Evolutionary conservation across 2,113 vertebrate species (phyloP), one percentile per base, ranked within the genome.

Genomic region (Pagrus major): DNA sequence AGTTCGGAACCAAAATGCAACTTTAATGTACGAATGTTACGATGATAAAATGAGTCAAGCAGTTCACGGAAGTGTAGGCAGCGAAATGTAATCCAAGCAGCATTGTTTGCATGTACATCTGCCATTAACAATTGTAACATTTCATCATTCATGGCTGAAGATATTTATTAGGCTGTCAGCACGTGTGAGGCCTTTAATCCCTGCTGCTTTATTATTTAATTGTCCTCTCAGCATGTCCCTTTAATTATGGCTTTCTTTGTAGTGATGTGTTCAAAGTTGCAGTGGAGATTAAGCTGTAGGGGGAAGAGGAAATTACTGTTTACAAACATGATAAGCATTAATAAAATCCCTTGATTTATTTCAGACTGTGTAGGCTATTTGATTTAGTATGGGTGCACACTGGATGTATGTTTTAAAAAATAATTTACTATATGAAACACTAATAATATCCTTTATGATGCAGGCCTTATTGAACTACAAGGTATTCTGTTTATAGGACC

Each of bases 151-250:
- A 78, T 54, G 56, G 74, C 77, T 35, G 67, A 77, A 55, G 60
- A 78, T 79, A 76, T 78, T 74, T 56, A 88, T 92, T 82, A 83
- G 71, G 54, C 86, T 92, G 86, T 92, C 91, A 89, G 54, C 78
- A 23, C 33, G 71, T 44, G 46, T 6, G 29, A 58, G 58, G 39
- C 69, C 78, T 23, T 58, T 58, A 42, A 20, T 51, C 52, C 4
- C 55, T 58, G 65, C 41, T 25, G 21, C 39, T 65, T 74, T 54
- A 55, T 74, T 78, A 64, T 80, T 80, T 25, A 51, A 81, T 76
- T 61, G 1, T 72, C 47, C 3, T 29, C 47, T n/a, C 41, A 63
- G 14, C 78, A 74, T 49, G 68, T 49, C 55, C 42, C 76, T 91
- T 78, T 88, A 89, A 89, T 83, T 84, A 56, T 66, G 63, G 46